A percentile compares a stretch with the other conserved stretches of the same genome.
Evolutionary conservation across 2,888 invertebrate genomes (phyloP).

Genomic region (Cataglyphis cursor): DNA sequence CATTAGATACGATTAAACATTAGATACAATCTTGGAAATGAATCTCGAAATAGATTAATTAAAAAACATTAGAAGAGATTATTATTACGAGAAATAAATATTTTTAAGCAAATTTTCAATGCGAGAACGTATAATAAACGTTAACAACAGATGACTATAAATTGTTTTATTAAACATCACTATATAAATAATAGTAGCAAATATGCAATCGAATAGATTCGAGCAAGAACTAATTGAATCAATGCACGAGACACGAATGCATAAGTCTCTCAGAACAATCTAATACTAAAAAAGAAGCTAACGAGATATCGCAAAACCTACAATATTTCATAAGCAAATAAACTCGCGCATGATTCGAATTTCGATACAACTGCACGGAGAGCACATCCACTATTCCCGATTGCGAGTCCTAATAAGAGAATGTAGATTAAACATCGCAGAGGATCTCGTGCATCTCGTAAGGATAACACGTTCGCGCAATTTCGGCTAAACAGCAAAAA

Average conservation of each 20-base stretch:
- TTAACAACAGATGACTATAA: not conserved
- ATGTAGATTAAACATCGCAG: constrained; percentile 8
- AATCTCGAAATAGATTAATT: not conserved
- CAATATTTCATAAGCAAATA: constrained; percentile 37
- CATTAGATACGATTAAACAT: constrained; percentile 42
- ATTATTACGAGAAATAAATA: not conserved
- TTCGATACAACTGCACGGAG: not conserved
- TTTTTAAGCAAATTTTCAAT: not conserved
- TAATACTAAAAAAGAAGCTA: constrained; percentile 34
- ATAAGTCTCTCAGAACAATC: not conserved
- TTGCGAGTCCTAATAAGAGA: constrained; percentile 25
- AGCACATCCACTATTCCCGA: not conserved
- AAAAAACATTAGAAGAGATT: not conserved
- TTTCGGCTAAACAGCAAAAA: constrained; percentile 44
- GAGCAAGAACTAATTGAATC: not conserved
- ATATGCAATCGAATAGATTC: not conserved
- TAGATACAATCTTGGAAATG: constrained; percentile 6
- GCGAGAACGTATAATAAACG: too few relatives aligned
- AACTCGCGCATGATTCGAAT: constrained; percentile 43
- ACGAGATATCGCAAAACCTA: constrained; percentile 39
- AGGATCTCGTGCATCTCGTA: not conserved
- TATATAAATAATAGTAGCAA: not conserved
- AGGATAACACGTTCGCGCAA: not conserved
- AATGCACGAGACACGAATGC: not conserved
- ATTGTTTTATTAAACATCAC: not conserved